A percentile compares a stretch with the other conserved stretches of the same genome.
Conservation (phyloP, 2,797 vertebrate species). For the Odontamblyopus lacepedii region DNA sequence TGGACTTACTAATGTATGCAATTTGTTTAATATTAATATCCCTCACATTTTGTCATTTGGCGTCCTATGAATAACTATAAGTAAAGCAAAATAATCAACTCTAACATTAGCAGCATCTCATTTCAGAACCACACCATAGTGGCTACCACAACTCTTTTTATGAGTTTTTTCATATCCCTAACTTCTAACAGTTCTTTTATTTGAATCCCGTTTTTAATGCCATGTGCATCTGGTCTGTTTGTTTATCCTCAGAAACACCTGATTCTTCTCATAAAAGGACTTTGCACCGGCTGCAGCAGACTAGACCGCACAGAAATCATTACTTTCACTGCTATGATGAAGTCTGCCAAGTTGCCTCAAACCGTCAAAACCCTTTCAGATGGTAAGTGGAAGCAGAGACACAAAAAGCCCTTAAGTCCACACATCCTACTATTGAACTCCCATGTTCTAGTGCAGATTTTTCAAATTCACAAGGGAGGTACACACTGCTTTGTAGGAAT, state of each 20-base stretch:
- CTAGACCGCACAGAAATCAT: slow-evolving; percentile 98
- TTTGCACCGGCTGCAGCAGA: slow-evolving; percentile 96
- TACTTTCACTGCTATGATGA: slow-evolving; percentile 99
- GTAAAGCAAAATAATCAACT: not conserved
- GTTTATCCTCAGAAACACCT: slow-evolving; percentile 88
- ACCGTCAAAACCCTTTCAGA: slow-evolving; percentile 98
- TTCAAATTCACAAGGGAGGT: not conserved
- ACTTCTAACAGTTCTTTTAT: not conserved
- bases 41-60: not conserved
- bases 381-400: slow-evolving; percentile 76
- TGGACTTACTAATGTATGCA: not conserved
- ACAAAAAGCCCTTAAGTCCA: not conserved
- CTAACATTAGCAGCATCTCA: not conserved
- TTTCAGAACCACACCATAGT: too few species aligned
- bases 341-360: slow-evolving; percentile 97
- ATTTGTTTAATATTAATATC: not conserved
- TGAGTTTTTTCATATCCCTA: too few species aligned
- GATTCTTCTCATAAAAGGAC: slow-evolving; percentile 97
- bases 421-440: not conserved
- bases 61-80: not conserved
- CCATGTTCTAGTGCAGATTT: not conserved
- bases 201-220: not conserved
- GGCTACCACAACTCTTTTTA: too few species aligned
- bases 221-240: not conserved
- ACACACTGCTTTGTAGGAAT: not conserved